Percentiles rank a stretch among this genome's conserved stretches.
Conservation (phyloP, 2,888 invertebrate genomes). For the Hirtodrosophila cameraria region DNA sequence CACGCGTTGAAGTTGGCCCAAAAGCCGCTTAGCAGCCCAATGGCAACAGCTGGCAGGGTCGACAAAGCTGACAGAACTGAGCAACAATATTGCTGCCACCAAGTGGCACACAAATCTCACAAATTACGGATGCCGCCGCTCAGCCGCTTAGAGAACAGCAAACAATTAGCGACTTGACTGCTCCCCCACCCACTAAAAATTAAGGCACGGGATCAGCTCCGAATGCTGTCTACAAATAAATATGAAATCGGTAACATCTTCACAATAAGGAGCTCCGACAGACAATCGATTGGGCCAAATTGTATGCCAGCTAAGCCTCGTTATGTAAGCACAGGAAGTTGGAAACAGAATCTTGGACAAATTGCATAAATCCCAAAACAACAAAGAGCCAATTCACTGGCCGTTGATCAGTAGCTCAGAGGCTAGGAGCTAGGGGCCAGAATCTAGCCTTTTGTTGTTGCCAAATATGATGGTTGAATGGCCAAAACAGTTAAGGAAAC, state of each 20-base stretch:
- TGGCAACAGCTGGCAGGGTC: constrained; percentile 34
- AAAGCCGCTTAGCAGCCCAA: constrained; percentile 50
- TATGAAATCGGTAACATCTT: constrained; percentile 25
- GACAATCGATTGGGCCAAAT: constrained; percentile 28
- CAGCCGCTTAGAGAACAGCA: constrained; percentile 25
- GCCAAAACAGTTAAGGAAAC: constrained; percentile 55
- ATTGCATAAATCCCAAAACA: constrained; percentile 52
- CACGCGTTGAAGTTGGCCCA: constrained; percentile 37
- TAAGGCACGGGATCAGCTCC: constrained; percentile 16
- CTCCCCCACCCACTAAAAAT: constrained; percentile 7
- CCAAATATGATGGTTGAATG: constrained; percentile 35
- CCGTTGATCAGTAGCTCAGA: constrained; percentile 13
- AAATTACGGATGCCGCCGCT: constrained; percentile 24
- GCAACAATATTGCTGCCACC: constrained; percentile 35
- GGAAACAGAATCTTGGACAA: constrained; percentile 49
- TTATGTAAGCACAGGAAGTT: constrained; percentile 62
- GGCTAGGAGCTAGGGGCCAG: constrained; percentile 9
- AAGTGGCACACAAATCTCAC: constrained; percentile 57
- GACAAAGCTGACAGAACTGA: neutral
- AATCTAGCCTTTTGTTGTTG: constrained; percentile 34
- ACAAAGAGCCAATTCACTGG: constrained; percentile 29
- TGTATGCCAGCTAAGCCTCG: constrained; percentile 42
- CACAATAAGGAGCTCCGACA: constrained; percentile 18
- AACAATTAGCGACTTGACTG: constrained; percentile 43
- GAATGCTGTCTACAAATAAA: constrained; percentile 10